These are phyloP conservation scores for Dascyllus trimaculatus DNA, from an alignment of 2,113 vertebrate species.

Conservation along the genomic window DNA sequence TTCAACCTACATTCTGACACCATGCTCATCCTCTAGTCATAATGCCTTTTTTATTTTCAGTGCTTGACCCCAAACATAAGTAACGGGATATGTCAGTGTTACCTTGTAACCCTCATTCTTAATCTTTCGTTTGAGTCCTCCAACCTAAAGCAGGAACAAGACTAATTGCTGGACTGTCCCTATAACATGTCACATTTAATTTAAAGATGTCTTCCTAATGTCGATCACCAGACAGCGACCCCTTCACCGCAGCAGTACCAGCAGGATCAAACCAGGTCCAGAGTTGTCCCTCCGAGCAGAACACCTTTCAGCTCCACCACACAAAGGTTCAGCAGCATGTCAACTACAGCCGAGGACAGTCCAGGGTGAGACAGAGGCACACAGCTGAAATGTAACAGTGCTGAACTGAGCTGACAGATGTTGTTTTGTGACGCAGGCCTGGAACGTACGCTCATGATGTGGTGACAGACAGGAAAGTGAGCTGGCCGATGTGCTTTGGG, in stretches of 20 bases:
- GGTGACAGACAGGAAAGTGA: slow-evolving; percentile 75
- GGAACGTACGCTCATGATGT: slow-evolving; percentile 80
- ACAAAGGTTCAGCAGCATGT: slow-evolving; percentile 67
- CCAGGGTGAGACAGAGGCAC: slow-evolving; percentile 84
- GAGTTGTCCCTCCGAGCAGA: slow-evolving; percentile 57
- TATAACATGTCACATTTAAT: too few relatives aligned
- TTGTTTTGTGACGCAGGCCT: slow-evolving; percentile 79
- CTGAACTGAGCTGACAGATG: slow-evolving; percentile 18
- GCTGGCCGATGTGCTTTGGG: slow-evolving; percentile 92
- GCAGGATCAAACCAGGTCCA: slow-evolving; percentile 47
- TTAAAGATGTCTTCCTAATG: too few relatives aligned
- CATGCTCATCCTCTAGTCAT: too few relatives aligned
- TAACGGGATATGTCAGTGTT: too few relatives aligned
- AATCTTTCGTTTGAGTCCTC: too few relatives aligned
- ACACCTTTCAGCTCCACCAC: slow-evolving; percentile 81
- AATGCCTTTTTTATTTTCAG: too few relatives aligned
- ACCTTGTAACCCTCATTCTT: too few relatives aligned
- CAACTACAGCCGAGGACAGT: slow-evolving; percentile 28
- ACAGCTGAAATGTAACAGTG: accelerated
- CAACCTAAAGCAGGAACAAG: too few relatives aligned
- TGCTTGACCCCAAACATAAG: too few relatives aligned
- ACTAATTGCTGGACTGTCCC: too few relatives aligned
- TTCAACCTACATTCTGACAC: too few relatives aligned
- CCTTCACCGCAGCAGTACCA: slow-evolving; percentile 85
- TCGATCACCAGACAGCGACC: slow-evolving; percentile 69